phyloP scores from a whole-genome alignment of 2,888 invertebrate genomes.

The Athetis lepigone region DNA sequence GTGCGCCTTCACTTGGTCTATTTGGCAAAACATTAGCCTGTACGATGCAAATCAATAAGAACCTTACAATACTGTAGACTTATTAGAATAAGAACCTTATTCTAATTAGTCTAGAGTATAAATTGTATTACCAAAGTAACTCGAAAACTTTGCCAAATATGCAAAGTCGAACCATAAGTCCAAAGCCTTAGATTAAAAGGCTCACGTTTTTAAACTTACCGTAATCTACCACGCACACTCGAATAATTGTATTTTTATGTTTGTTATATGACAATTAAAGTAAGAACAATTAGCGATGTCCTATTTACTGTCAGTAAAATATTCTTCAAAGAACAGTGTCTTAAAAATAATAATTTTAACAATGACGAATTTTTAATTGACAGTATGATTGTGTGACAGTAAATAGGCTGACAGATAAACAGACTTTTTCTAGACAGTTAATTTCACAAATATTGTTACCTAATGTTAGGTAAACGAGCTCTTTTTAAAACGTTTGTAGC shows the following conservation, averaged over 20 bases:
- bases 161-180: no score
- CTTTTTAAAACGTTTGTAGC: slow-evolving; percentile 44
- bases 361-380: slow-evolving; percentile 6
- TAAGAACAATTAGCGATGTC: slow-evolving; percentile 26
- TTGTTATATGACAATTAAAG: slow-evolving; percentile 46
- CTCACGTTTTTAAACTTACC: no score
- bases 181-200: no score
- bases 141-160: no score
- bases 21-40: no score
- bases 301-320: slow-evolving; percentile 35
- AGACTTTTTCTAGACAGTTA: slow-evolving; percentile 25
- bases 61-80: no score
- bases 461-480: slow-evolving; percentile 27
- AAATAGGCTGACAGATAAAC: slow-evolving; percentile 10
- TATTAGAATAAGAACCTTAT: no score
- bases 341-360: slow-evolving; percentile 23
- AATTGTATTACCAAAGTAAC: no score
- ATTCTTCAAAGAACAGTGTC: background rate
- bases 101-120: no score
- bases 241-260: slow-evolving; percentile 73
- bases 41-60: no score
- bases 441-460: slow-evolving; percentile 41
- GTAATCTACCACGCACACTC: slow-evolving; percentile 67
- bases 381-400: slow-evolving; percentile 8
- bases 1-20: no score